Base-by-base conservation (phyloP, 2,113 vertebrate species). In the Chamaea fasciata region DNA sequence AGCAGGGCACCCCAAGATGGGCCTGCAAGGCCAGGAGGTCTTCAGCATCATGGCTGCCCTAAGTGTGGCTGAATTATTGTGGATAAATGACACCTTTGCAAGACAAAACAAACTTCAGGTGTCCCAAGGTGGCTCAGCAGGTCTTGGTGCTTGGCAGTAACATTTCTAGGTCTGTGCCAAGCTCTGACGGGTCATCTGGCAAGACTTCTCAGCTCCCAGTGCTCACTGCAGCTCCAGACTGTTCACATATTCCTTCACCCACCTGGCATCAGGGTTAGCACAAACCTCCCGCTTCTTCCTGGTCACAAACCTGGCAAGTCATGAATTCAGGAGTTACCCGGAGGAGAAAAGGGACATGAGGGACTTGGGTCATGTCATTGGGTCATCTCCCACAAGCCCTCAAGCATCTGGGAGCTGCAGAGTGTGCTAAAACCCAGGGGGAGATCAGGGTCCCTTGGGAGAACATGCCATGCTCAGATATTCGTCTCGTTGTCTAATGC, bases 201-300 rank as follows among this genome's bases (percentile, higher is more conserved):
- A 85, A 63, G 46, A 42, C 26, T 87, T 57, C 22, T 60, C 23
- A 18, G 46, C 28, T 62, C 31, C 56, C 65, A 53, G 73, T 0
- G 2, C 87, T 97, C 89, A 96, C 46, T 97, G 89, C 67, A 97
- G 49, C 89, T 96, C 95, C 83, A 96, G 57, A 27, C 17, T 2
- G 16, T 94, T 91, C 77, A 96, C 62, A 0, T 96, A 94, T 5
- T 94, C 92, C 67, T 95, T 89, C 83, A 96, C 92, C 92, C 96
- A 97, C 15, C 12, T 80, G 74, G 75, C 47, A 1, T 50, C 44
- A 33, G 91, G 94, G 62, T 90, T 64, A 15, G 96, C 94, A 65
- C 92, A 97, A 47, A 97, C 52, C 73, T 95, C 24, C 8, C 28
- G 15, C 13, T 73, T 17, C 82, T 94, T 96, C 60, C 83, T 91